Percentiles rank a stretch among this genome's conserved stretches.
These are phyloP conservation scores for Troides aeacus DNA, from an alignment of 2,888 invertebrate species.

Conservation along the genomic window DNA sequence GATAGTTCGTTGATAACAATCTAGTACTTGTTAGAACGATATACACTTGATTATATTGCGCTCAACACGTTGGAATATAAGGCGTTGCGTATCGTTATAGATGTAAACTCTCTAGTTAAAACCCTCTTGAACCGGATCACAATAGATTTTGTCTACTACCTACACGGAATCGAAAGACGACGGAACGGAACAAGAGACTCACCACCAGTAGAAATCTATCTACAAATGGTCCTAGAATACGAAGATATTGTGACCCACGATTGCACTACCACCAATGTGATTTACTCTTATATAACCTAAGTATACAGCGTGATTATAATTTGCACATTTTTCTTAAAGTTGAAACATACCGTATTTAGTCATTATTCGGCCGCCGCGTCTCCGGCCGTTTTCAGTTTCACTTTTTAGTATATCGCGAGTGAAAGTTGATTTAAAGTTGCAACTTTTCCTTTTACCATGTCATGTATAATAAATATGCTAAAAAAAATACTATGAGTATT, in stretches of 20 bases:
- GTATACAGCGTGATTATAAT: background rate
- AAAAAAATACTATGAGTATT: background rate
- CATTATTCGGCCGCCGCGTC: slow-evolving; percentile 51
- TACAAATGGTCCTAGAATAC: background rate
- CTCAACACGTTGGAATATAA: no score
- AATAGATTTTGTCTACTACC: no score
- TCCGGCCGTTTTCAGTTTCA: slow-evolving; percentile 64
- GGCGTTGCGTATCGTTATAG: no score
- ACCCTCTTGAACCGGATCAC: no score
- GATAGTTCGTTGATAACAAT: no score
- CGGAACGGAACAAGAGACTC: no score
- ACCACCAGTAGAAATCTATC: no score
- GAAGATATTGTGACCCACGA: background rate
- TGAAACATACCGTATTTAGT: slow-evolving; percentile 47
- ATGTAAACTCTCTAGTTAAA: no score
- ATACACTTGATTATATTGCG: no score
- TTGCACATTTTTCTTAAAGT: background rate
- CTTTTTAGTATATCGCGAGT: slow-evolving; percentile 73
- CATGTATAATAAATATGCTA: slow-evolving; percentile 6
- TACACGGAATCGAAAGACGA: no score
- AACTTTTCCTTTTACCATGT: slow-evolving; percentile 68
- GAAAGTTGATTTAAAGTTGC: slow-evolving; percentile 69
- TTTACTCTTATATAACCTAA: background rate
- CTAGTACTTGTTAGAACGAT: no score
- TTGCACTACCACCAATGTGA: background rate